Base-by-base conservation (phyloP, 1,140 invertebrate genomes). In the Drosophila rhopaloa region DNA sequence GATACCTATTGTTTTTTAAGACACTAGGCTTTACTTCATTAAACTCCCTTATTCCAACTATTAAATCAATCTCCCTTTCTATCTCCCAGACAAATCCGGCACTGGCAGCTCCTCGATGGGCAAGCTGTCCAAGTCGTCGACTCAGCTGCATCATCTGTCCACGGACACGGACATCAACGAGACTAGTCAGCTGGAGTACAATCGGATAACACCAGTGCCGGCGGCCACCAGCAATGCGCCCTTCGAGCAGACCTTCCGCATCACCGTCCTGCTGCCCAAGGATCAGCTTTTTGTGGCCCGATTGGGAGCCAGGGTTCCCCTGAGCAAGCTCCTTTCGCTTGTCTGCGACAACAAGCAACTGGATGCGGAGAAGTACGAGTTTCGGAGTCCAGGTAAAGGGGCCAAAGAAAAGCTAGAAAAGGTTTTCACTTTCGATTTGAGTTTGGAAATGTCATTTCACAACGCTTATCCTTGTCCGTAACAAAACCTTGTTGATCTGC, bases 311-410 rank as follows among this genome's bases (percentile, higher is more conserved):
- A 95, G 55, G 94, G 95, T 91, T 94, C 94, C 58, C 92, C 94
- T 46, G 91, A 97, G 38, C 93, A 94, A 56, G 94, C 96, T 79
- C 94, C 96, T 97, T 70, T 92, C 93, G 27, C 94, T 95, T 90
- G 95, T 97, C 5, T 97, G 97, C 81, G 93, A 94, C n/a, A 96
- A 97, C 81, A 97, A 97, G 91, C 95, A 95, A 91, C 92, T 97
- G 62, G 96, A 97, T 90, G 93, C 94, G 11, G 89, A 93, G 24
- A 96, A 95, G 84, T 97, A 97, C 91, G 95, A 96, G 89, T 95
- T 98, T 57, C 94, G 96, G 66, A 96, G 97, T 94, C 96, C 97
- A 92, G 94, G 95, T 95, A 91, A 94, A 92, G 76, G 11, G 8
- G 9, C 14, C 24, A 27, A 29, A 7, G n/a, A 13, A 40, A 40